A percentile compares a stretch with the other conserved stretches of the same genome.
Conservation (phyloP, 2,113 vertebrate species). For the Podarcis raffonei region DNA sequence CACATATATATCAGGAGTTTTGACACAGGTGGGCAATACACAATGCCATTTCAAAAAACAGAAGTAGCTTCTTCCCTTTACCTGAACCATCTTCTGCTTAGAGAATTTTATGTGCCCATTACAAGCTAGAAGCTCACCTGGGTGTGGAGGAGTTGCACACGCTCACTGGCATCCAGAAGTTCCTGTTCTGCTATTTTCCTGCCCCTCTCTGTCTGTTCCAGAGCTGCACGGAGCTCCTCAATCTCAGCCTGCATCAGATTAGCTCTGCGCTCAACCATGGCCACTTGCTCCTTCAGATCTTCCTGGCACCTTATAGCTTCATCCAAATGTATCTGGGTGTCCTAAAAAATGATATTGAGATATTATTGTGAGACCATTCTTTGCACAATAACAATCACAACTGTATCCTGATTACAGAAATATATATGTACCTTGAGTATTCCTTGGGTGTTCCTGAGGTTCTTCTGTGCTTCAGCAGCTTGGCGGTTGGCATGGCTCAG, state of each 20-base stretch:
- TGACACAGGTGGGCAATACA: too few relatives aligned
- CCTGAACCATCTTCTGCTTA: background rate
- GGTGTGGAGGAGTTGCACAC: conserved; percentile 80
- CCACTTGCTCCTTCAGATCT: conserved; percentile 86
- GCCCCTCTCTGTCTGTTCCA: conserved; percentile 80
- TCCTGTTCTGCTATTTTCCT: conserved; percentile 82
- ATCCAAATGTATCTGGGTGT: conserved; percentile 80
- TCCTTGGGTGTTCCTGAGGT: conserved; percentile 75
- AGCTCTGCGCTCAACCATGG: conserved; percentile 84
- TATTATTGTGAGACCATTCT: rapidly evolving
- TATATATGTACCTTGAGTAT: conserved; percentile 72
- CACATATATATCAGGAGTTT: background rate
- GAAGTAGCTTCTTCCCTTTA: background rate
- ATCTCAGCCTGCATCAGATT: conserved; percentile 78
- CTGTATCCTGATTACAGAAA: background rate
- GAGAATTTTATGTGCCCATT: background rate
- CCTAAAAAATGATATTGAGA: conserved; percentile 59
- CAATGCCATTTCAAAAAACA: background rate
- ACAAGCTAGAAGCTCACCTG: conserved; percentile 67
- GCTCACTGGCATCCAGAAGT: conserved; percentile 76
- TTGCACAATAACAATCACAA: background rate
- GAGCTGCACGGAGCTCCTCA: conserved; percentile 75
- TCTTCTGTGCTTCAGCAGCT: conserved; percentile 79
- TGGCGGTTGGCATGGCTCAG: conserved; percentile 81
- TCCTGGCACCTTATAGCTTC: conserved; percentile 79